A percentile compares a stretch with the other conserved stretches of the same genome.
Evolutionary conservation across 2,888 invertebrate species (phyloP).

Genomic region (Ephialtes manifestator): DNA sequence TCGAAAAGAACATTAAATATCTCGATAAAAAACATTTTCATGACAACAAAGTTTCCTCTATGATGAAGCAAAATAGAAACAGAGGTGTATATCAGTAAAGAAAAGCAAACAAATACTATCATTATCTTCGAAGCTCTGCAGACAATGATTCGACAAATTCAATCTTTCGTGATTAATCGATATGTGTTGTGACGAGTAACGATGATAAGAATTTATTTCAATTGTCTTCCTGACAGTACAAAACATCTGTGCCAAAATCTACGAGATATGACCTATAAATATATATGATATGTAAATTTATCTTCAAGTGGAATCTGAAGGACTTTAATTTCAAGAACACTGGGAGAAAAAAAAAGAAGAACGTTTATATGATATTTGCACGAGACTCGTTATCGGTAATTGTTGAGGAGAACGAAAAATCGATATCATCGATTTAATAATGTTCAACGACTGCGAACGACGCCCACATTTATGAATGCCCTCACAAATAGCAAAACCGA

Average conservation of each 20-base stretch:
- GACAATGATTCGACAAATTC: neutral
- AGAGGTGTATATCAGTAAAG: too few species aligned
- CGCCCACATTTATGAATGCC: neutral
- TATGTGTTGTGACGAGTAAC: neutral
- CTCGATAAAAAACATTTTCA: too few species aligned
- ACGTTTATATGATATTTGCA: neutral
- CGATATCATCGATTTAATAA: constrained; percentile 24
- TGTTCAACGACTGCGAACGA: neutral
- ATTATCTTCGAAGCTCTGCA: neutral
- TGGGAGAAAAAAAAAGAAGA: too few species aligned
- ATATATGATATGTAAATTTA: too few species aligned
- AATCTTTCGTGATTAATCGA: neutral
- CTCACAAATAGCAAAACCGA: neutral
- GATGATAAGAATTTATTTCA: neutral
- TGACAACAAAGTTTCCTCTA: too few species aligned
- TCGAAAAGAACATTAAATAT: too few species aligned
- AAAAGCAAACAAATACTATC: neutral
- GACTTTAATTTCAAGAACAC: neutral
- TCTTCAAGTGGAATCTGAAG: too few species aligned
- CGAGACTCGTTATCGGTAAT: neutral
- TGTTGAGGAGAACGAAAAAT: neutral
- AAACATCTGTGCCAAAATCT: neutral
- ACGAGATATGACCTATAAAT: neutral
- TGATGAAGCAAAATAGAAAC: too few species aligned
- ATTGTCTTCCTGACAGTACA: neutral